Evolutionary conservation across 30 jellyfish, hydroid and myxozoan genomes (phyloP), one percentile per base, ranked within the genome.

Genomic region (Cassiopea xamachana): DNA sequence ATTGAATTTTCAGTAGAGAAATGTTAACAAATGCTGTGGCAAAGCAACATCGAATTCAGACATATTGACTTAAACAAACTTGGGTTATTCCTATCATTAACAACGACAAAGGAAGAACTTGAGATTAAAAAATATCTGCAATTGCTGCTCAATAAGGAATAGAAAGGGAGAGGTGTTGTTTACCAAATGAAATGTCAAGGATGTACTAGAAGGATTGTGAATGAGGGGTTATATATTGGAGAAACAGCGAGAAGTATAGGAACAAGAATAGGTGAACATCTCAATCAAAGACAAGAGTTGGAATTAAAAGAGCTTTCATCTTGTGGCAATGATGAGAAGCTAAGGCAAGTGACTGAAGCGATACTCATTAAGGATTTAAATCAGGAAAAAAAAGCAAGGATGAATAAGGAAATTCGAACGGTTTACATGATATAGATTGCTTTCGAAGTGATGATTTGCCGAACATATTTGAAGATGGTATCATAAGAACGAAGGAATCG

Each of bases 311-410:
- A 3, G 7, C 7, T 69, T 4, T 69, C 78, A 43, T 14, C 48
- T 69, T 69, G 78, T 69, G 78, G 78, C 45, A 69, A 69, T 14
- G 78, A 14, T 69, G 8, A 8, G 78, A 69, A 4, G 78, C 17
- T 69, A 17, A 69, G 78, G 15, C 78, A 69, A n/a, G 78, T 14
- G 9, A 69, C 78, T 5, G 17, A 69, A n/a, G 78, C 17, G 4
- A n/a, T 14, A 4, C 48, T 69, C 45, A 4, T 69, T 5, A 69
- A 14, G 8, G 48, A 69, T 4, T 4, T 17, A n/a, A 69, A 18
- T 43, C 8, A 7, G 78, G 48, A 69, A 7, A 4, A 69, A 17
- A 69, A 5, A 69, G 78, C 7, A 69, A 69, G 15, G 78, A 69
- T 4, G 78, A 69, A 14, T 69, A 14, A 14, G 78, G 78, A 14